Percentiles rank a stretch among this genome's conserved stretches.
phyloP scores from a whole-genome alignment of 1,140 invertebrate species.

The Lerema accius region DNA sequence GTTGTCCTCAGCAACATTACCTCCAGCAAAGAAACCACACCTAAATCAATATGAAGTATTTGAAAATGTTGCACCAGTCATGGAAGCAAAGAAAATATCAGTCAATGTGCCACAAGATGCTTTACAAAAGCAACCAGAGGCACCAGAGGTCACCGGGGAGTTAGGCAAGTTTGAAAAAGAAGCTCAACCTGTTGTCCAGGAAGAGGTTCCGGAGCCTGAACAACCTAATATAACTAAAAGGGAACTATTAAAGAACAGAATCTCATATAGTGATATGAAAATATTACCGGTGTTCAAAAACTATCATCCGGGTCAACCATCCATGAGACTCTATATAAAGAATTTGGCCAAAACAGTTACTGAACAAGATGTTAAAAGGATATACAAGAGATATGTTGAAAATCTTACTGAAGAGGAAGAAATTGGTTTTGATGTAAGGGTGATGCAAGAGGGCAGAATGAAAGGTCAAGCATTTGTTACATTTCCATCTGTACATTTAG shows the following conservation, averaged over 20 bases:
- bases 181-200: conserved; percentile 48
- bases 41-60: conserved; percentile 86
- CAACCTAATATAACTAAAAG: conserved; percentile 85
- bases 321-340: conserved; percentile 95
- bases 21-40: conserved; percentile 69
- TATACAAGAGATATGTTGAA: conserved; percentile 89
- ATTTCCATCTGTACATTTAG: conserved; percentile 86
- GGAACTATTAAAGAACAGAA: conserved; percentile 87
- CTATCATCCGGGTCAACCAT: conserved; percentile 91
- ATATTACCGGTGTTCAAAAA: conserved; percentile 93
- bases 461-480: conserved; percentile 98
- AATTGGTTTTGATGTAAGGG: conserved; percentile 90
- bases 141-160: conserved; percentile 62
- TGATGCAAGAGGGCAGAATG: conserved; percentile 98
- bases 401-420: conserved; percentile 71
- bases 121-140: conserved; percentile 57
- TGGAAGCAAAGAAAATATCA: conserved; percentile 85
- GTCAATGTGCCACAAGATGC: conserved; percentile 83
- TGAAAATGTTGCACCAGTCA: conserved; percentile 82
- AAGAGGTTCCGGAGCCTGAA: conserved; percentile 52
- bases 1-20: conserved; percentile 53
- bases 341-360: conserved; percentile 93
- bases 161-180: conserved; percentile 73
- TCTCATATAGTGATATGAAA: conserved; percentile 90
- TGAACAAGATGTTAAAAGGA: conserved; percentile 89